A percentile compares a stretch with the other conserved stretches of the same genome.
phyloP scores from a whole-genome alignment of 1,140 invertebrate genomes.

The Meloidogyne chitwoodi region DNA sequence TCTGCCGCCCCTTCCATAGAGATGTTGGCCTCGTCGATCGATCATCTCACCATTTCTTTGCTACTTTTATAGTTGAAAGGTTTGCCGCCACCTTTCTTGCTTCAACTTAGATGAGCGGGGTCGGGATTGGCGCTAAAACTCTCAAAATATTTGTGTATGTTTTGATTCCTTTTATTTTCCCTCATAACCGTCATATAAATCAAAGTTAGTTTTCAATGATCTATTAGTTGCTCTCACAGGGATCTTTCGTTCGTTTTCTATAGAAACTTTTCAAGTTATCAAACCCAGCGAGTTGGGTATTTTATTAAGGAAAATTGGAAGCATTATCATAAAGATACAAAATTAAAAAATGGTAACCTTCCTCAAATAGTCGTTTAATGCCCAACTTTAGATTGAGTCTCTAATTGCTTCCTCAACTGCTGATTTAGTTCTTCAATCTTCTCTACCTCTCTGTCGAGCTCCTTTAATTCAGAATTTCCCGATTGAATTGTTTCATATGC shows the following conservation, averaged over 20 bases:
- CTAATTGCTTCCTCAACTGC: background rate
- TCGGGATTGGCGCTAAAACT: slow-evolving; percentile 17
- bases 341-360: no score
- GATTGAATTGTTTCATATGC: slow-evolving; percentile 31
- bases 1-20: background rate
- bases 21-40: background rate
- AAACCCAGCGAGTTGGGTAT: no score
- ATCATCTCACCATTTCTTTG: slow-evolving; percentile 2
- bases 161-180: background rate
- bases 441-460: slow-evolving; percentile 17
- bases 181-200: slow-evolving; percentile 9
- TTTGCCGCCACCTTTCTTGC: background rate
- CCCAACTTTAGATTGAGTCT: background rate
- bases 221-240: background rate
- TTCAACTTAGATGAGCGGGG: slow-evolving; percentile 3
- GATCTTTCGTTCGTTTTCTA: no score
- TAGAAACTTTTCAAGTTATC: background rate
- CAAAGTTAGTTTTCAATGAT: background rate
- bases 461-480: slow-evolving; percentile 17
- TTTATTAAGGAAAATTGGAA: no score
- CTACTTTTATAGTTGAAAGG: background rate
- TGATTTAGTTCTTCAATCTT: slow-evolving; percentile 30
- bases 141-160: slow-evolving; percentile 17
- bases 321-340: no score
- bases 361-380: no score